phyloP scores from a whole-genome alignment of 2,113 vertebrate species.

The Lepisosteus osseus region DNA sequence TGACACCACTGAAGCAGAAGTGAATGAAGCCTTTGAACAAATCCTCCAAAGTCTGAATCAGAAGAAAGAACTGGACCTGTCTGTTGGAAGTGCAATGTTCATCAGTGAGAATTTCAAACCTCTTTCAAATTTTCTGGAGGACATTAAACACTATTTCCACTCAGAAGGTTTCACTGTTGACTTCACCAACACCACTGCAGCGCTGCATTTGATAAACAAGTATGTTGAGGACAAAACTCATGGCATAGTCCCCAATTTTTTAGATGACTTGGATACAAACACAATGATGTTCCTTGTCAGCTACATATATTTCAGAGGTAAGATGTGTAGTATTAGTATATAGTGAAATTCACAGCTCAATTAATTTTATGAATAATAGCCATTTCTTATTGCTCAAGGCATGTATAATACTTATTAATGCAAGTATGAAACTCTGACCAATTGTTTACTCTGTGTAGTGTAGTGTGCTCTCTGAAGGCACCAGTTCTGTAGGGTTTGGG shows the following conservation, averaged over 20 bases:
- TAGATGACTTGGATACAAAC: slow-evolving; percentile 31
- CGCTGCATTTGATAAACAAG: slow-evolving; percentile 45
- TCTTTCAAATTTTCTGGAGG: slow-evolving; percentile 38
- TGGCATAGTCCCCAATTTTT: slow-evolving; percentile 54
- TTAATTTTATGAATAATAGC: too few relatives aligned
- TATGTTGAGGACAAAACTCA: slow-evolving; percentile 53
- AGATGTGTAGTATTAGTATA: background rate
- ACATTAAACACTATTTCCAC: slow-evolving; percentile 45
- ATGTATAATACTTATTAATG: too few relatives aligned
- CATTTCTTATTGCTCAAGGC: too few relatives aligned
- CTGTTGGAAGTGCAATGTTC: slow-evolving; percentile 52
- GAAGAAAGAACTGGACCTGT: slow-evolving; percentile 15
- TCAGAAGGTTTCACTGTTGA: slow-evolving; percentile 48
- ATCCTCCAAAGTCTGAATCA: slow-evolving; percentile 28
- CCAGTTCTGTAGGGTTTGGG: too few relatives aligned
- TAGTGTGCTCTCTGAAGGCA: too few relatives aligned
- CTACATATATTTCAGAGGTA: slow-evolving; percentile 70
- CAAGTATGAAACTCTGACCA: too few relatives aligned
- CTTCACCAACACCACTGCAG: slow-evolving; percentile 41
- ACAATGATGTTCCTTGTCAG: slow-evolving; percentile 61
- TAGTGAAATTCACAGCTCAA: too few relatives aligned
- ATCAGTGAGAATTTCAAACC: slow-evolving; percentile 34
- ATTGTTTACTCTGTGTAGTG: too few relatives aligned
- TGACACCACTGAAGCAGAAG: slow-evolving; percentile 20
- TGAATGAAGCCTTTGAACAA: slow-evolving; percentile 35